Conservation (phyloP, 2,797 vertebrate species). For the Syngnathus rostellatus region DNA sequence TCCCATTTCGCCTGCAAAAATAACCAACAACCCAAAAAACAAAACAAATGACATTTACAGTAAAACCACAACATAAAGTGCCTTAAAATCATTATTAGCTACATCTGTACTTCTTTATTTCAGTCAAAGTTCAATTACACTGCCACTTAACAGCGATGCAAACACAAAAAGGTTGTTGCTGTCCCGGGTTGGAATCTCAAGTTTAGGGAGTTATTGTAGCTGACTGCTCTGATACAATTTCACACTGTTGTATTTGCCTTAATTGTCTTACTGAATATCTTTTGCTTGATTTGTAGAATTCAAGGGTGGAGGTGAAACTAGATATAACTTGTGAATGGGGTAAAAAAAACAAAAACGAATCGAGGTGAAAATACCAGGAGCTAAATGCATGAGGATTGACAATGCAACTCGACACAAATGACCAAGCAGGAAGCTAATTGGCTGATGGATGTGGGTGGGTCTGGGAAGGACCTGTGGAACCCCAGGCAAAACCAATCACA, state of each 20-base stretch:
- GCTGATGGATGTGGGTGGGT: background rate
- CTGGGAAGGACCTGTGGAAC: constrained; percentile 3
- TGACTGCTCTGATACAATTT: background rate
- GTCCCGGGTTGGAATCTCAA: background rate
- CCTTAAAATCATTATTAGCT: background rate
- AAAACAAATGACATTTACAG: no score
- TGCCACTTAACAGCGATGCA: background rate
- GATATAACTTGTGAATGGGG: background rate
- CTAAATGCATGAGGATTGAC: background rate
- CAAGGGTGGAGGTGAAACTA: background rate
- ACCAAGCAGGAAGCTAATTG: constrained; percentile 4
- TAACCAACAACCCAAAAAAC: no score
- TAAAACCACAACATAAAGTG: background rate
- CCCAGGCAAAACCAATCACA: background rate
- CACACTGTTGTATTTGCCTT: background rate
- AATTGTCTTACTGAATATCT: background rate
- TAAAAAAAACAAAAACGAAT: background rate
- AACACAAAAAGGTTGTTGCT: background rate
- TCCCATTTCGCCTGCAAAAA: background rate
- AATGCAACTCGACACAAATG: background rate
- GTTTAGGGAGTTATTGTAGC: background rate
- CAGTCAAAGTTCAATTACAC: background rate
- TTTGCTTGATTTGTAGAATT: background rate
- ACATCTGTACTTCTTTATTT: background rate
- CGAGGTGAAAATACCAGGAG: background rate